Conservation (phyloP, 2,113 vertebrate species). For the Ceyx cyanopectus region DNA sequence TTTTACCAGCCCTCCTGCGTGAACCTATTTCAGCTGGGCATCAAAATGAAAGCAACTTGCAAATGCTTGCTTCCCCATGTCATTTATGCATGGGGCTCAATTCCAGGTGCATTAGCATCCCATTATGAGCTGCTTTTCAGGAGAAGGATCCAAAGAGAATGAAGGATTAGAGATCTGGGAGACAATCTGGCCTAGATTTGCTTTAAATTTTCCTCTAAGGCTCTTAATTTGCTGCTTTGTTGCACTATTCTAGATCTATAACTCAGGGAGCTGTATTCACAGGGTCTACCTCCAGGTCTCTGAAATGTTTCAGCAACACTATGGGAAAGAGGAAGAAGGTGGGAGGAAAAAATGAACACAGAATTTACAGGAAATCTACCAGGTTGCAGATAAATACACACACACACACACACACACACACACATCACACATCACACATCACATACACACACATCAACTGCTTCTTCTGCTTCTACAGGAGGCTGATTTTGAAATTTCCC, state of each 20-base stretch:
- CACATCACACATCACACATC: neutral
- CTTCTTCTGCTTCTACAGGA: neutral
- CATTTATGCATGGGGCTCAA: neutral
- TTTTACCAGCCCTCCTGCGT: neutral
- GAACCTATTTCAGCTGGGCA: neutral
- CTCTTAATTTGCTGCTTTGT: neutral
- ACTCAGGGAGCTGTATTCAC: neutral
- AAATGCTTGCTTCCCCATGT: slow-evolving; percentile 5
- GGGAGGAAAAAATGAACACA: neutral
- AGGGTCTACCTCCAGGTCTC: neutral
- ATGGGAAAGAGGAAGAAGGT: neutral
- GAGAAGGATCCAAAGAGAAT: slow-evolving; percentile 15
- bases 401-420: neutral
- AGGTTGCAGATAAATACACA: neutral
- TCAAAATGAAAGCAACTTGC: neutral
- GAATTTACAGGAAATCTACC: neutral
- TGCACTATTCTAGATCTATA: neutral
- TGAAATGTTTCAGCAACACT: neutral
- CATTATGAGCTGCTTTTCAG: neutral
- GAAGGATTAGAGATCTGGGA: neutral
- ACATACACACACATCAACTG: neutral
- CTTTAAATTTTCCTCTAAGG: neutral
- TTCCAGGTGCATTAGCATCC: slow-evolving; percentile 30
- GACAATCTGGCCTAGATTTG: neutral
- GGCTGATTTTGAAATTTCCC: neutral